Base-by-base conservation (phyloP, 1,140 invertebrate genomes). In the Papilio xuthus region DNA sequence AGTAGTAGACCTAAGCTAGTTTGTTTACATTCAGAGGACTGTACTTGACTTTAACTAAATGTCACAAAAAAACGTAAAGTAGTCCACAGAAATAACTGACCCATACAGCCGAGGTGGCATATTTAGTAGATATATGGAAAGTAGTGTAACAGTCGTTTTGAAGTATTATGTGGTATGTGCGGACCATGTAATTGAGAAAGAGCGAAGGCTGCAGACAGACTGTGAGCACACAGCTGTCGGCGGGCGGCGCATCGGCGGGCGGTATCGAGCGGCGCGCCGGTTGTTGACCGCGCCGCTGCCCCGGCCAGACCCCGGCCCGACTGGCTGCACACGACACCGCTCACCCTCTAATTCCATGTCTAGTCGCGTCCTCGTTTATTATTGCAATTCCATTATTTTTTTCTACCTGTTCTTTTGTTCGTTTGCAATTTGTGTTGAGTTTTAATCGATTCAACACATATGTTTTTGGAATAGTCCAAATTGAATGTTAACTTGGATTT, bases 321-420 rank as follows among this genome's bases (percentile, higher is more conserved):
- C 60, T 63, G 56, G 70, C 73, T 78, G 71, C n/a, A 23, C 53
- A 56, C 47, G 47, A 15, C 73, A 77, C 42, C 42, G 13, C 42
- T 44, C 77, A 78, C 73, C 77, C 76, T 80, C 81, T 83, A 83
- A 82, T 81, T 81, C 78, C 67, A 53, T 47, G 85, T 84, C 84
- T 86, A 84, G 83, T 83, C 81, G 81, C 73, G 37, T 79, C 78
- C 70, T 42, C n/a, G 41, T 20, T 23, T 63, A 63, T 26, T 63
- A 20, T 7, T 23, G 41, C 20, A 47, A 26, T 47, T 72, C 23
- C 9, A 20, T 47, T 26, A 47, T 47, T 72, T 28, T 23, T 26
- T 47, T 41, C 18, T 23, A 42, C 8, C 23, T 47, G 10, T 26
- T 47, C 70, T 10, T 41, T 70, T 41, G 15, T 70, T 20, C n/a